Base-by-base conservation (phyloP, 1,140 invertebrate genomes). In the Capitella teleta region DNA sequence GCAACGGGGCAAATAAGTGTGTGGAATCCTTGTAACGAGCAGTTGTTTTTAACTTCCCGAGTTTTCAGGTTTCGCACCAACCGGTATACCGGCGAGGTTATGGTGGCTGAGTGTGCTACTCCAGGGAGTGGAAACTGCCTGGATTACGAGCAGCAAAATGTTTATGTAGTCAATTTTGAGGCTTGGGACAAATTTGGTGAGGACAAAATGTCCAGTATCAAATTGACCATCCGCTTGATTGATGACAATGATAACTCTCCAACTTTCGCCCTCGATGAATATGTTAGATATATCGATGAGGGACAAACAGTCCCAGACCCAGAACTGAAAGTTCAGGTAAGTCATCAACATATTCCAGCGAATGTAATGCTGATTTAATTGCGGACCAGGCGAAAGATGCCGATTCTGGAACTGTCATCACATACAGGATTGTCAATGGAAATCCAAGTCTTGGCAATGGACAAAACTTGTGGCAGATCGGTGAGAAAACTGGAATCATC, bases 241-340 rank as follows among this genome's bases (percentile, higher is more conserved):
- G 87, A 92, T 64, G 81, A 80, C 30, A 91, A 92, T 60, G 88
- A 93, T 67, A 89, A 86, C 62, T 77, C 84, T 0, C 86, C 86
- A 0, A 74, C 78, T 5, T 91, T 90, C 64, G 72, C 77, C 10
- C 82, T 80, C 45, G 72, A 79, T 0, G 74, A 80, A n/a, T 87
- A 87, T 66, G 78, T 80, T 6, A 82, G 82, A 0, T 82, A 84
- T 2, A 82, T 89, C n/a, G 85, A 91, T 57, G 87, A 91, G 64
- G 86, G 85, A 1, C 79, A 86, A 1, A 73, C 79, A 3, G 82
- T 82, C 5, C 28, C 32, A 19, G 30, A 18, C 16, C 45, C 45
- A 6, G 12, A 10, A 5, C 6, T 47, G 6, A 6, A 28, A 36
- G 28, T 47, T 10, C 19, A 47, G 45, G 45, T 47, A 16, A 32